Evolutionary conservation across 2,888 invertebrate genomes (phyloP), one percentile per base, ranked within the genome.

Genomic region (Orthosia gracilis): DNA sequence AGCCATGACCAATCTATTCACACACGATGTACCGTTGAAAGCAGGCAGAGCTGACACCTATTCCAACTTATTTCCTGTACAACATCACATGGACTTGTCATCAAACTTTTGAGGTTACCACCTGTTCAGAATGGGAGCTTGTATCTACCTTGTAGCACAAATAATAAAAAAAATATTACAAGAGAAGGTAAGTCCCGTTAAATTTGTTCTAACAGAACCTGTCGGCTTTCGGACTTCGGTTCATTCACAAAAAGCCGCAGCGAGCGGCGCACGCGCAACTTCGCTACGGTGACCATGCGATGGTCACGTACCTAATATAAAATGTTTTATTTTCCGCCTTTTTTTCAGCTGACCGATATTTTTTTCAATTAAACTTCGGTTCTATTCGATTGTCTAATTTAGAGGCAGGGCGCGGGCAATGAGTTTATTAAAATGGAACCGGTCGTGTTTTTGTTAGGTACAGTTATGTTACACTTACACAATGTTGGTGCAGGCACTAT

Each of bases 171-270:
- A 90, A 91, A 92, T 85, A 86, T 85, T 88, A 89, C 85, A 89
- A 89, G 88, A 89, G 88, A 87, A 87, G 85, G 87, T 76, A 81
- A 81, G 91, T 94, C 92, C 95, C 95, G 95, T 95, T 95, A 95
- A 94, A 94, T 94, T 94, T 93, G 93, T 91, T 94, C 94, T 94
- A 91, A 93, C 92, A 91, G 92, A 93, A 94, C 94, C 91, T 93
- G 94, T 92, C 90, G 88, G 89, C 89, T 88, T 91, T 89, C 90
- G 88, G 89, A 88, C 88, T 89, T 89, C 87, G 90, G 89, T 90
- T 92, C 95, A 95, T 95, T 95, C 94, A 95, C 93, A 94, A 95
- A 95, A 94, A 94, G 92, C 90, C 87, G 91, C 90, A 89, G 89
- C 86, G 89, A 91, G 91, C 91, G 87, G 91, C 94, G 94, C 94